Evolutionary conservation across 2,797 vertebrate species (phyloP).

Genomic region (Ptychadena robeensis): DNA sequence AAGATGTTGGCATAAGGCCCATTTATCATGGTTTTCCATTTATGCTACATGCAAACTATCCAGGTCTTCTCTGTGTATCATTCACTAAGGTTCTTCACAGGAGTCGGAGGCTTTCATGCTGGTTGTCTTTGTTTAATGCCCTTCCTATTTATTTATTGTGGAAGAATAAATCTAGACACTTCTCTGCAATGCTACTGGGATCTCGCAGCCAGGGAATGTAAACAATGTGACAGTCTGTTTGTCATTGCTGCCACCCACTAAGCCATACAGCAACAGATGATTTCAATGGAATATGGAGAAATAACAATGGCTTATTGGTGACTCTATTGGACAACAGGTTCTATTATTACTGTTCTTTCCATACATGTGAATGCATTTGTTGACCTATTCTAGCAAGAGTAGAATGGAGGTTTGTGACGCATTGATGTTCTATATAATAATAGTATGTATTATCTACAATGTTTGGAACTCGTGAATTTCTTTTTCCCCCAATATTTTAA

Average conservation of each 20-base stretch:
- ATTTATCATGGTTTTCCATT: not conserved
- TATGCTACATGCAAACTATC: not conserved
- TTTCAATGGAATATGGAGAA: conserved; percentile 33
- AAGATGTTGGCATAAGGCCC: not conserved
- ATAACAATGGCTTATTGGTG: conserved; percentile 4
- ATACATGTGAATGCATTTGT: not conserved
- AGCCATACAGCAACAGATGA: conserved; percentile 31
- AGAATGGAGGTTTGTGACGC: not conserved
- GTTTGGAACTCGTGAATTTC: not conserved
- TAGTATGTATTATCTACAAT: not conserved
- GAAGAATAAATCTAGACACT: conserved; percentile 34
- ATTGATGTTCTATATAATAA: not conserved
- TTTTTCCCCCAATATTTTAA: not conserved
- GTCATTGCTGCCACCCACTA: conserved; percentile 33
- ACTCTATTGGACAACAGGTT: conserved; percentile 25
- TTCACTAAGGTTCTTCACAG: not conserved
- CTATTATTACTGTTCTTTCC: not conserved
- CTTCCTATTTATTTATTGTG: conserved; percentile 27
- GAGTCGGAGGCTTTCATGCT: not conserved
- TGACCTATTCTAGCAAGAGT: not conserved
- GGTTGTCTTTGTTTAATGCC: conserved; percentile 15
- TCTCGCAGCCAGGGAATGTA: conserved; percentile 20
- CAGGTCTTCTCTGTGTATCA: not conserved
- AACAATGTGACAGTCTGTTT: conserved; percentile 47
- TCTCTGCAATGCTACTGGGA: conserved; percentile 28